Conservation (phyloP, 2,113 vertebrate species). For the Conger conger region DNA sequence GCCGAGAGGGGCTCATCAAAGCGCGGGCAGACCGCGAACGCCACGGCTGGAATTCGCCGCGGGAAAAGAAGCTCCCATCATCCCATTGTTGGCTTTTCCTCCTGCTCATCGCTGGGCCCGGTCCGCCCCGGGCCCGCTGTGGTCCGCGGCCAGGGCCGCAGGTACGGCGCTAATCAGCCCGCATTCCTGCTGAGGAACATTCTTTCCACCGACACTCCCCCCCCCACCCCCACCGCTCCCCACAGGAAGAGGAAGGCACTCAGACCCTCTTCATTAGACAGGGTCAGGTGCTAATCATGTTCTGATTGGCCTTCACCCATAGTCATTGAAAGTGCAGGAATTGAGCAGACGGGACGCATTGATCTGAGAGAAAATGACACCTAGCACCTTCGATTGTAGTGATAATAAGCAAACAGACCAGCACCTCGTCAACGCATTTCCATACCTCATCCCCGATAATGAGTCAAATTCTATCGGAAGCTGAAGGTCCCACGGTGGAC, state of each 20-base stretch:
- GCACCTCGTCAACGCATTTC: neutral
- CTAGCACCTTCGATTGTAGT: neutral
- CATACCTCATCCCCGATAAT: neutral
- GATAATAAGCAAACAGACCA: neutral
- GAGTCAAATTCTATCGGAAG: neutral
- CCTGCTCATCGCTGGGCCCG: slow-evolving; percentile 67
- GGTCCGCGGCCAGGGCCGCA: slow-evolving; percentile 66
- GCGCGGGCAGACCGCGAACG: slow-evolving; percentile 74
- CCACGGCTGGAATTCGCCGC: slow-evolving; percentile 78
- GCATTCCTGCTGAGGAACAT: slow-evolving; percentile 62
- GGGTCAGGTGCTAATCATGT: slow-evolving; percentile 20
- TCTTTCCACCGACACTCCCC: slow-evolving; percentile 56
- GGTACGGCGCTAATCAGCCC: slow-evolving; percentile 67
- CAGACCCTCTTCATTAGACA: slow-evolving; percentile 47
- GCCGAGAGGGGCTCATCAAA: slow-evolving; percentile 98
- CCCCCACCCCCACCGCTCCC: neutral
- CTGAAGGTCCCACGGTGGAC: slow-evolving; percentile 35
- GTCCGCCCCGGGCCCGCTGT: slow-evolving; percentile 51
- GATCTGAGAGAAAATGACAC: neutral
- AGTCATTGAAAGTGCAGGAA: neutral
- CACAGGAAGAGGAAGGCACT: slow-evolving; percentile 47
- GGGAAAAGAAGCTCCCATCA: slow-evolving; percentile 97
- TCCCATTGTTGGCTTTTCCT: slow-evolving; percentile 98
- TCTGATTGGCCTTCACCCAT: neutral
- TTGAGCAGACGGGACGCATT: slow-evolving; percentile 4